phyloP scores from a whole-genome alignment of 2,113 vertebrate species.

The Brachyhypopomus gauderio region DNA sequence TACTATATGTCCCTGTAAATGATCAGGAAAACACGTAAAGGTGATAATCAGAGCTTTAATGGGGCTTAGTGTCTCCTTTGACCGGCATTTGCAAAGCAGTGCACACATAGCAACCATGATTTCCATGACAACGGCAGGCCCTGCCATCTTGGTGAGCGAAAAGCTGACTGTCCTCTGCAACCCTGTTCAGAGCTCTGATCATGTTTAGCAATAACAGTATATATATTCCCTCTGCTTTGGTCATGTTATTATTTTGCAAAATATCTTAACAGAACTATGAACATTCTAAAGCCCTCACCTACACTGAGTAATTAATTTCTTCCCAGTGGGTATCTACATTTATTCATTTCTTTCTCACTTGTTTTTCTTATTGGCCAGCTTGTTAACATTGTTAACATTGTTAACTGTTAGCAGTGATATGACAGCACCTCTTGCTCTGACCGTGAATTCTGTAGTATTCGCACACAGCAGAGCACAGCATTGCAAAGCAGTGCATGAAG shows the following conservation, averaged over 20 bases:
- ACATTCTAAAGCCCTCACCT: neutral
- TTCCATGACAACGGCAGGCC: slow-evolving; percentile 73
- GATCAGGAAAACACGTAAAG: slow-evolving; percentile 33
- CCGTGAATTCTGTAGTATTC: slow-evolving; percentile 24
- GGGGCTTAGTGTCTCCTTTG: slow-evolving; percentile 60
- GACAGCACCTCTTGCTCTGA: slow-evolving; percentile 19
- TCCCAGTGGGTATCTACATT: slow-evolving; percentile 35
- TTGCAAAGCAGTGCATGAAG: neutral
- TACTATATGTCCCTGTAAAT: slow-evolving; percentile 31
- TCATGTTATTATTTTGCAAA: neutral
- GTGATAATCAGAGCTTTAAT: slow-evolving; percentile 66
- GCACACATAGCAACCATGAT: slow-evolving; percentile 71
- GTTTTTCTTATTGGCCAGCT: neutral
- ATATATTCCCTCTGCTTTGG: neutral
- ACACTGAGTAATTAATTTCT: slow-evolving; percentile 53
- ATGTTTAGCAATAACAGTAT: too few relatives aligned
- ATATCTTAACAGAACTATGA: neutral
- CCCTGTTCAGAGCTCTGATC: neutral
- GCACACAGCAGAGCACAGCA: neutral
- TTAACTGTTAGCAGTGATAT: neutral
- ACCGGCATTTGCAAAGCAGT: slow-evolving; percentile 58
- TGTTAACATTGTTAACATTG: slow-evolving; percentile 1
- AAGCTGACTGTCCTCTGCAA: slow-evolving; percentile 11
- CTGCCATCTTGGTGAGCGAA: slow-evolving; percentile 58
- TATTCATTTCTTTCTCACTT: neutral